These are phyloP conservation scores for Urosaurus nigricauda DNA, from an alignment of 2,797 vertebrate species.

Conservation along the genomic window DNA sequence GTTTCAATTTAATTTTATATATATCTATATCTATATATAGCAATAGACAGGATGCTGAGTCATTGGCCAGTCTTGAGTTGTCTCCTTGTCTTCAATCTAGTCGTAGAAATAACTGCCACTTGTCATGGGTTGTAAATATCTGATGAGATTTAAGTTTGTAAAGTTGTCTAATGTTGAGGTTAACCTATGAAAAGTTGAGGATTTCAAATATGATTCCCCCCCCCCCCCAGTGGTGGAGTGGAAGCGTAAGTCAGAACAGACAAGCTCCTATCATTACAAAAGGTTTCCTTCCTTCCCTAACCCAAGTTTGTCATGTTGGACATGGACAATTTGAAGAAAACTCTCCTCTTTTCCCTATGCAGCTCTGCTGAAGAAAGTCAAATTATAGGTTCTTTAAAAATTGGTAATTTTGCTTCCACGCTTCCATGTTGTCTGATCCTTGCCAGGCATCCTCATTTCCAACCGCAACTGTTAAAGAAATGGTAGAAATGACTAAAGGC, in stretches of 20 bases:
- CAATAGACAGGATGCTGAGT: too few relatives aligned
- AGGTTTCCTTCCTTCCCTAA: neutral
- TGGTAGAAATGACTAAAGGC: slow-evolving; percentile 13
- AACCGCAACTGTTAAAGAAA: slow-evolving; percentile 45
- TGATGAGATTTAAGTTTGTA: neutral
- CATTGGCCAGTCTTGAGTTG: too few relatives aligned
- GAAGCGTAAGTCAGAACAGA: neutral
- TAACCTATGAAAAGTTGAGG: neutral
- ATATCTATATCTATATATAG: too few relatives aligned
- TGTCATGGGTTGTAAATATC: neutral
- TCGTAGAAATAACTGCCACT: neutral
- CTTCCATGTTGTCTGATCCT: slow-evolving; percentile 71
- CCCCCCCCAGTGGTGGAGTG: neutral
- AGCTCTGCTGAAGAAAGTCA: neutral
- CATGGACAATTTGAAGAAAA: neutral
- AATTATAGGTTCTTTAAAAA: slow-evolving; percentile 65
- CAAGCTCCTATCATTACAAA: neutral
- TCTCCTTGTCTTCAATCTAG: neutral
- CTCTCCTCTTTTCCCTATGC: neutral
- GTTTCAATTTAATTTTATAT: too few relatives aligned
- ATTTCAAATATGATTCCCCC: neutral
- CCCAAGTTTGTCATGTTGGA: neutral
- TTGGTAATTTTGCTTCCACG: slow-evolving; percentile 69
- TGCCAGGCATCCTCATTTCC: slow-evolving; percentile 68
- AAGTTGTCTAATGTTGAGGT: neutral